Percentiles rank a stretch among this genome's conserved stretches.
Evolutionary conservation across 2,888 invertebrate genomes (phyloP).

Genomic region (Tipula vernalis): DNA sequence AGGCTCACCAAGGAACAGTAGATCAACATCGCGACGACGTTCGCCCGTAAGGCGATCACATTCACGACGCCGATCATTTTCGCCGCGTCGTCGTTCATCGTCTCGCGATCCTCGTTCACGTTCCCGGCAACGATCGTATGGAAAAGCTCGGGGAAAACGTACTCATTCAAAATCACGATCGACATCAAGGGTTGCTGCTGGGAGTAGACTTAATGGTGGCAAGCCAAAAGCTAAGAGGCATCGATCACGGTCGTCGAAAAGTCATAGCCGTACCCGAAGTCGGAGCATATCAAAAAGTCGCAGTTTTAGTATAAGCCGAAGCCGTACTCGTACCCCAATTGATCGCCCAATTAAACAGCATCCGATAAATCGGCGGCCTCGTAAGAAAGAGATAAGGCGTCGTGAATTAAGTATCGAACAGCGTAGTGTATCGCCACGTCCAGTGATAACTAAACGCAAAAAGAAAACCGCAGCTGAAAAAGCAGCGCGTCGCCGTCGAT

Average conservation of each 20-base stretch:
- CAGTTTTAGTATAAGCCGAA: conserved; percentile 5
- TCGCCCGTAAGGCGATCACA: conserved; percentile 16
- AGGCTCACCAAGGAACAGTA: conserved; percentile 21
- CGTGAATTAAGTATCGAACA: neutral
- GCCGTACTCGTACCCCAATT: neutral
- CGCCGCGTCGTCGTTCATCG: conserved; percentile 22
- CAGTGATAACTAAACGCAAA: conserved; percentile 17
- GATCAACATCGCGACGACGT: conserved; percentile 13
- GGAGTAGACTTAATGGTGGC: neutral
- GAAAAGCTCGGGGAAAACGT: conserved; percentile 19
- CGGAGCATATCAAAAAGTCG: neutral
- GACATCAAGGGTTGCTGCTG: conserved; percentile 5
- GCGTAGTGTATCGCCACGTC: conserved; percentile 19
- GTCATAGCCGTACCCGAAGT: neutral
- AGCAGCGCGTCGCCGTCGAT: conserved; percentile 16
- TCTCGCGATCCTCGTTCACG: conserved; percentile 25
- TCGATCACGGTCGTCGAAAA: neutral
- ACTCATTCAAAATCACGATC: conserved; percentile 27
- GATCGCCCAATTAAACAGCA: neutral
- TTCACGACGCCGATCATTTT: conserved; percentile 13
- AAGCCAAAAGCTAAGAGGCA: neutral
- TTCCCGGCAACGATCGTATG: conserved; percentile 20
- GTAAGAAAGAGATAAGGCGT: neutral
- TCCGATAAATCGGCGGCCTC: neutral
- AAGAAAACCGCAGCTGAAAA: conserved; percentile 21